phyloP scores from a whole-genome alignment of 2,113 vertebrate genomes.

The Muscicapa adusta region DNA sequence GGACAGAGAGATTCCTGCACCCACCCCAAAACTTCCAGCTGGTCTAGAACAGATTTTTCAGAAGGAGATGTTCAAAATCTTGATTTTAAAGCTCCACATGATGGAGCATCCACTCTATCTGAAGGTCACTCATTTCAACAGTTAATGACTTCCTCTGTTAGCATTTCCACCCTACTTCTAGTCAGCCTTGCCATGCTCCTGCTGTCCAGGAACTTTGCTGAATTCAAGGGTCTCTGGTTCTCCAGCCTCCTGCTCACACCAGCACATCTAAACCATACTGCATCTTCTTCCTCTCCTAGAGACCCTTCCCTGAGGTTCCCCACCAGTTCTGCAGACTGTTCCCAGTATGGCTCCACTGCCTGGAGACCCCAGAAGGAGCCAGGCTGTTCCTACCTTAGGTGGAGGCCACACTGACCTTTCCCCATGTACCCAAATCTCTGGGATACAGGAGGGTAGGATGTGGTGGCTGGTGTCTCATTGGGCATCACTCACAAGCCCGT shows the following conservation, averaged over 20 bases:
- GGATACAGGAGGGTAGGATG: not conserved
- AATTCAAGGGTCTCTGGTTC: not conserved
- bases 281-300: not conserved
- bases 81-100: not conserved
- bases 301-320: not conserved
- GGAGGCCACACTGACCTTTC: not conserved
- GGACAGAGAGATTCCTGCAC: not conserved
- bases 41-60: not conserved
- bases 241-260: not conserved
- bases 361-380: not conserved
- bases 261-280: not conserved
- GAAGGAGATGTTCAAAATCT: not conserved
- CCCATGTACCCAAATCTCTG: rapidly evolving
- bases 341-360: not conserved
- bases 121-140: not conserved
- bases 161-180: not conserved
- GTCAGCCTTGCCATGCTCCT: not conserved
- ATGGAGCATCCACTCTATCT: not conserved
- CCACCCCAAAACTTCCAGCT: not conserved
- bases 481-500: not conserved
- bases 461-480: not conserved
- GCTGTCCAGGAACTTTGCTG: not conserved
- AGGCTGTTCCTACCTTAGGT: not conserved
- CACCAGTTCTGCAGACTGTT: not conserved
- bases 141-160: not conserved